Evolutionary conservation across 2,797 vertebrate species (phyloP).

Genomic region (Etheostoma perlongum): DNA sequence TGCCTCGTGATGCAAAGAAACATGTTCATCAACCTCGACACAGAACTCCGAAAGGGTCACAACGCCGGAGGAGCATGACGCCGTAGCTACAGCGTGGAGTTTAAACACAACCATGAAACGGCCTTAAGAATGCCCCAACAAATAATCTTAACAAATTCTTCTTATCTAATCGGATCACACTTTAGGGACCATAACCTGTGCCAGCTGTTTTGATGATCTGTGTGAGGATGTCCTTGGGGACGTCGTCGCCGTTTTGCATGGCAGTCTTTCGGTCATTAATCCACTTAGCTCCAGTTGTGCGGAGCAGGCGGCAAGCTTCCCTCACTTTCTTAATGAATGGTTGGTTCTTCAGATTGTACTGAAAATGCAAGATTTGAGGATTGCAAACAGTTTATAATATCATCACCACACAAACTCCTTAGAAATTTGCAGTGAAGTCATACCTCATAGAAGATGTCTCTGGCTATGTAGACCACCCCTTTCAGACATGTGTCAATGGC

Average conservation of each 20-base stretch:
- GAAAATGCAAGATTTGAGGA: background rate
- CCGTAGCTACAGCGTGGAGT: no score
- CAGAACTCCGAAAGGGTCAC: no score
- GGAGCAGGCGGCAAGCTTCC: constrained; percentile 85
- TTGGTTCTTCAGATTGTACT: constrained; percentile 87
- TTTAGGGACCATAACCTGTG: constrained; percentile 47
- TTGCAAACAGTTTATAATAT: background rate
- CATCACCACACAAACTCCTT: fast-evolving
- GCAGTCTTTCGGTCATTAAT: constrained; percentile 85
- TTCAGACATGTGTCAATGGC: constrained; percentile 83
- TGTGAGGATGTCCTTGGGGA: constrained; percentile 90
- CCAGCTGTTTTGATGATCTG: constrained; percentile 89
- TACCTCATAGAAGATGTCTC: constrained; percentile 65
- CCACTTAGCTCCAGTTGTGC: constrained; percentile 87
- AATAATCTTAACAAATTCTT: no score
- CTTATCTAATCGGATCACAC: constrained; percentile 1
- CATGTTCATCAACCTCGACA: no score
- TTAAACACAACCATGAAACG: background rate
- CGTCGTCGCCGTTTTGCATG: constrained; percentile 83
- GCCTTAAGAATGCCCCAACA: no score
- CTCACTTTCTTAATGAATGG: constrained; percentile 82
- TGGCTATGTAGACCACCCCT: constrained; percentile 47
- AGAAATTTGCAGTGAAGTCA: background rate
- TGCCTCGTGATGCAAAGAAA: no score
- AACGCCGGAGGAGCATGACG: no score